Evolutionary conservation across 2,797 vertebrate species (phyloP).

Genomic region (Sciaenops ocellatus): DNA sequence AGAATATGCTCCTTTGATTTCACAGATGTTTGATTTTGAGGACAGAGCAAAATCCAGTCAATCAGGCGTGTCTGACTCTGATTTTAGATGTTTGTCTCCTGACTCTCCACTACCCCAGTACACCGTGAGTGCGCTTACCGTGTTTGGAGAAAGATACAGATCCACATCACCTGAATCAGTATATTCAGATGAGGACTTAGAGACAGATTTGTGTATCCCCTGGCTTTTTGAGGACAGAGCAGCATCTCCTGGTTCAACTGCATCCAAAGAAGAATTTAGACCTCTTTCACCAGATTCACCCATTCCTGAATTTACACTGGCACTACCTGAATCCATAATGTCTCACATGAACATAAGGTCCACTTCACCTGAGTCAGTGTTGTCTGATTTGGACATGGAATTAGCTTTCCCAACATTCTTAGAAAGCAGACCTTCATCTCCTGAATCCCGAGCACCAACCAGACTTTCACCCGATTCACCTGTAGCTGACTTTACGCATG

Average conservation of each 20-base stretch:
- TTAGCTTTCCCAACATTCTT: conserved; percentile 5
- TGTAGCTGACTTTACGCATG: conserved; percentile 50
- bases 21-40: conserved; percentile 29
- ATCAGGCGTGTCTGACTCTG: conserved; percentile 25
- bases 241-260: conserved; percentile 55
- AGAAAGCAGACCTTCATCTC: conserved; percentile 60
- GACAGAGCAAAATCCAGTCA: conserved; percentile 48
- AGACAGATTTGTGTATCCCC: conserved; percentile 48
- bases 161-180: conserved; percentile 50
- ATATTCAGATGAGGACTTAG: conserved; percentile 48
- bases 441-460: conserved; percentile 43
- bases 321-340: conserved; percentile 11
- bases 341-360: conserved; percentile 37
- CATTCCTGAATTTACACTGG: conserved; percentile 39
- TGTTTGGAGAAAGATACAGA: conserved; percentile 14
- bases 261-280: conserved; percentile 33
- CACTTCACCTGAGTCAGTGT: conserved; percentile 63
- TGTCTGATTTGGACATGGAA: conserved; percentile 61
- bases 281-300: conserved; percentile 68
- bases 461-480: conserved; percentile 68
- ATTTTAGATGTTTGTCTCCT: conserved; percentile 46
- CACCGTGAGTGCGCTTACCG: neutral
- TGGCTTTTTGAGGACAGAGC: conserved; percentile 62
- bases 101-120: conserved; percentile 62
- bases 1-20: conserved; percentile 46